These are phyloP conservation scores for Gandaritis pyraliata DNA, from an alignment of 2,888 invertebrate genomes.

Conservation along the genomic window DNA sequence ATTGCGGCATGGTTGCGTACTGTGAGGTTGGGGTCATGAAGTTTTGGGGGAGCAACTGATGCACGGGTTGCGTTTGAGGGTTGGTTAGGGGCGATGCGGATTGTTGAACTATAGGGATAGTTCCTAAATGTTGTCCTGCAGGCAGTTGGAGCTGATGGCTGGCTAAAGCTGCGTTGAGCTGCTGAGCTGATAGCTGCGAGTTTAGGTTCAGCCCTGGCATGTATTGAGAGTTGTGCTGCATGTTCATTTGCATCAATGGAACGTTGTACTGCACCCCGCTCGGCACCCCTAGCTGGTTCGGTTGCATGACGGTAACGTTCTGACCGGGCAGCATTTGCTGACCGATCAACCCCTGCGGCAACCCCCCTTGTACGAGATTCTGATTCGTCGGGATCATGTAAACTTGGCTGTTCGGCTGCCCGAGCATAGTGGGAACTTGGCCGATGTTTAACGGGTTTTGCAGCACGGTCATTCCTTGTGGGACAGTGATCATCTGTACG, in stretches of 20 bases:
- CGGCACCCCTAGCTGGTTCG: slow-evolving; percentile 72
- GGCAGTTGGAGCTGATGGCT: slow-evolving; percentile 61
- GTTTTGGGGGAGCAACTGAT: slow-evolving; percentile 70
- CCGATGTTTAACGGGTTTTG: slow-evolving; percentile 75
- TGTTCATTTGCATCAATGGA: slow-evolving; percentile 76
- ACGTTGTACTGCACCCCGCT: slow-evolving; percentile 77
- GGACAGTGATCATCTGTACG: slow-evolving; percentile 79
- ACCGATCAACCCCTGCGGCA: slow-evolving; percentile 66
- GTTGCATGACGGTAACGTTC: slow-evolving; percentile 79
- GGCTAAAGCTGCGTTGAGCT: slow-evolving; percentile 73
- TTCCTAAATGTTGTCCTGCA: slow-evolving; percentile 64
- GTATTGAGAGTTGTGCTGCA: slow-evolving; percentile 72
- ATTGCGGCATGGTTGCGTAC: slow-evolving; percentile 68
- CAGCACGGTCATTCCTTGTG: slow-evolving; percentile 77
- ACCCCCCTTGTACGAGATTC: slow-evolving; percentile 65
- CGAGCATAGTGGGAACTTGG: slow-evolving; percentile 72
- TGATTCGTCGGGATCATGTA: slow-evolving; percentile 80
- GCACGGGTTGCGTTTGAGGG: slow-evolving; percentile 65
- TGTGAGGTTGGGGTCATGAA: slow-evolving; percentile 72
- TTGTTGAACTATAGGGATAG: slow-evolving; percentile 74
- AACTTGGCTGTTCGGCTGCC: slow-evolving; percentile 76
- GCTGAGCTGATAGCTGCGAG: slow-evolving; percentile 75
- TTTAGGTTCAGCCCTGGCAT: slow-evolving; percentile 76
- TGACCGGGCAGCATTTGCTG: slow-evolving; percentile 74
- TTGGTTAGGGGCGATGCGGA: slow-evolving; percentile 65